Evolutionary conservation across 2,113 vertebrate genomes (phyloP).

Genomic region (Calyptomena viridis): DNA sequence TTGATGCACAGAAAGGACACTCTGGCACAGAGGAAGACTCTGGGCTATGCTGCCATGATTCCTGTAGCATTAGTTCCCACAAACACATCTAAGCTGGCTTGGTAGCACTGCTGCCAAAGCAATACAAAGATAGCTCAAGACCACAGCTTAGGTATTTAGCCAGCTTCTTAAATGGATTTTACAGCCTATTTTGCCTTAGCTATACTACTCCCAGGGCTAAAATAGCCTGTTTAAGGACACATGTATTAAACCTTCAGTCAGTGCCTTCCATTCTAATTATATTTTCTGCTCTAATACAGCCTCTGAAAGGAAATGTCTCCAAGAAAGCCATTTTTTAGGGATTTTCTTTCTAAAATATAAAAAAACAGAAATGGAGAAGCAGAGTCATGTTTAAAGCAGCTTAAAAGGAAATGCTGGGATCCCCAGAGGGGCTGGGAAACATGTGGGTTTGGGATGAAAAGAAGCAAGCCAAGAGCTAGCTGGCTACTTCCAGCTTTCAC

Average conservation of each 20-base stretch:
- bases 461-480: neutral
- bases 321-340: slow-evolving; percentile 1
- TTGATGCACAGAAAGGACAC: neutral
- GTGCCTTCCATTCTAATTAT: neutral
- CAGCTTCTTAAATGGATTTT: neutral
- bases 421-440: slow-evolving; percentile 32
- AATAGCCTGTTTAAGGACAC: neutral
- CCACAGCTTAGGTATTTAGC: neutral
- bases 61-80: neutral
- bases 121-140: neutral
- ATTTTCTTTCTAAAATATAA: slow-evolving; percentile 21
- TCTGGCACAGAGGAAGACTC: neutral
- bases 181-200: neutral
- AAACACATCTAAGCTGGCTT: neutral
- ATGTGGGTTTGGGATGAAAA: slow-evolving; percentile 33
- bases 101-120: neutral
- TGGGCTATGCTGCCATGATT: neutral
- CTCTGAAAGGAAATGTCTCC: neutral
- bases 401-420: slow-evolving; percentile 25
- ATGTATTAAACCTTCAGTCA: neutral
- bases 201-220: neutral
- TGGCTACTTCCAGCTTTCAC: slow-evolving; percentile 38
- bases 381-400: slow-evolving; percentile 35
- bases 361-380: slow-evolving; percentile 3
- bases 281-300: neutral